Base-by-base conservation (phyloP, 2,113 vertebrate species). In the Tenrec ecaudatus region DNA sequence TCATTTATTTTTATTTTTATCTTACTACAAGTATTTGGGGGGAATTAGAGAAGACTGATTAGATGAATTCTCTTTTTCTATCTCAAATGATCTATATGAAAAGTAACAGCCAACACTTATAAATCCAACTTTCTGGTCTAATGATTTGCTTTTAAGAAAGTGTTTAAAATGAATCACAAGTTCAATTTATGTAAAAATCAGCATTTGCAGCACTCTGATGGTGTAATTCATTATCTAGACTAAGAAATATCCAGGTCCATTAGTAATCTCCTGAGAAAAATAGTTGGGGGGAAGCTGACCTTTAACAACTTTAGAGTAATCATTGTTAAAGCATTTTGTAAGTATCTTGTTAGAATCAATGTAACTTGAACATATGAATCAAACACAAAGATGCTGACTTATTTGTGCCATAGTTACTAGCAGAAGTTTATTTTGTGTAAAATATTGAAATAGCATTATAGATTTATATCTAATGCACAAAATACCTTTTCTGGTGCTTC, bases 261-360 rank as follows among this genome's bases (percentile, higher is more conserved):
- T 95, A 89, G 89, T 85, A 88, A 91, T 93, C 80, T 88, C 58
- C 33, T 92, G 27, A 86, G n/a, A 71, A 68, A 68, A 47, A 14
- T 95, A 27, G 11, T 47, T 60, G 66, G 33, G 16, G 64, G 38
- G 4, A 16, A 14, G 31, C 3, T 93, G 77, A 95, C 94, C 94
- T 85, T 95, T 97, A 95, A 94, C 92, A 96, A 97, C 95, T 90
- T 97, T 73, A 91, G 10, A n/a, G 85, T 96, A 93, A 95, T 96
- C 60, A 75, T 83, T 96, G 94, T 91, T 96, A 95, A 97, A 96
- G 88, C 71, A 95, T 96, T 96, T 73, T 86, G 86, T 89, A 95
- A 96, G 95, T 95, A 95, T 60, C 93, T 95, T 60, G 77, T 88
- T 86, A 91, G 94, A 96, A 96, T 83, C 94, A 79, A 95, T 76